These are phyloP conservation scores for Nephrotoma appendiculata DNA, from an alignment of 2,888 invertebrate genomes.

Conservation along the genomic window DNA sequence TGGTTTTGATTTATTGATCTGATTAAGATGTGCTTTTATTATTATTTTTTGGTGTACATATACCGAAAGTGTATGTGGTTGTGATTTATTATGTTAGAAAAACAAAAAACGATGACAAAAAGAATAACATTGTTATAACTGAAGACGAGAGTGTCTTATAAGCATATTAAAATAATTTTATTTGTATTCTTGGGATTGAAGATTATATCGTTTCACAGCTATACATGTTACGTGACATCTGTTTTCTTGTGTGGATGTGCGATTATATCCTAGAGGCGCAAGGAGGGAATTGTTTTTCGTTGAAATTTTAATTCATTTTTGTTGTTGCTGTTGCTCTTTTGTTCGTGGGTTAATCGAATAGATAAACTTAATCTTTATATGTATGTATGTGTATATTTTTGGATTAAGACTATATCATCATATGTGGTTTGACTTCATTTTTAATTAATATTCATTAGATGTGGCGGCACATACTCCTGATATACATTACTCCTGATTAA, in stretches of 20 bases:
- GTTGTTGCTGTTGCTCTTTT: not conserved
- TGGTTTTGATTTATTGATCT: not conserved
- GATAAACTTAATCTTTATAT: not conserved
- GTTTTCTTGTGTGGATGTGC: not conserved
- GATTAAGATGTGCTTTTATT: not conserved
- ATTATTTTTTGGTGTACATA: not conserved
- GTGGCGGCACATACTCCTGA: too few relatives aligned
- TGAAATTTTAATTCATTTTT: not conserved
- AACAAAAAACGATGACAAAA: not conserved
- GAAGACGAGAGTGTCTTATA: not conserved
- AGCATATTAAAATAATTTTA: not conserved
- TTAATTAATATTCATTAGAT: too few relatives aligned
- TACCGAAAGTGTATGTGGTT: not conserved
- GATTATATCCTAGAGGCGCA: not conserved
- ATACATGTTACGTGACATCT: not conserved
- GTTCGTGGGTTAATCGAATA: not conserved
- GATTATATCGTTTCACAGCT: not conserved
- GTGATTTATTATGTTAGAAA: not conserved
- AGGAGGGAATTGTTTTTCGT: not conserved
- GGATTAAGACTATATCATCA: too few relatives aligned
- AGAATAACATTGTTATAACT: not conserved
- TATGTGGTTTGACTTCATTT: too few relatives aligned
- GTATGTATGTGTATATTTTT: not conserved
- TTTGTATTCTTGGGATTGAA: not conserved
- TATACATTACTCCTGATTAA: too few relatives aligned